These are phyloP conservation scores for Andrena minutula DNA, from an alignment of 2,888 invertebrate species.

Conservation along the genomic window DNA sequence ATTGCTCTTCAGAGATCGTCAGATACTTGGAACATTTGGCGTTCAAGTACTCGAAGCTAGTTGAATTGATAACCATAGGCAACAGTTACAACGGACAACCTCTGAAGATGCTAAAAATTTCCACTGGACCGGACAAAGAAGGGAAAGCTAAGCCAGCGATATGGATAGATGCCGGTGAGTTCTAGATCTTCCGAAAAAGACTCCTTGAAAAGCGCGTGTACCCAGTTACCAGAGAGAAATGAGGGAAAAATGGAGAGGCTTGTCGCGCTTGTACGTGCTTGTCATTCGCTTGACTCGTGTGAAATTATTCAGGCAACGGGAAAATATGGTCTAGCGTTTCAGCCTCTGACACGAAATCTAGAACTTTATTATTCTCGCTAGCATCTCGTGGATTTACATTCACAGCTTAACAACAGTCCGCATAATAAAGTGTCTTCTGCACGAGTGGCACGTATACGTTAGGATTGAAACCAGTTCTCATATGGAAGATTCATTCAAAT, in stretches of 20 bases:
- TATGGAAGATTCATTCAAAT: background rate
- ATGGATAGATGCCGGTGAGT: conserved; percentile 92
- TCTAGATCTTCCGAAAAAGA: background rate
- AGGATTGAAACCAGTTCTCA: conserved; percentile 5
- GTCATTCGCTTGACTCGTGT: background rate
- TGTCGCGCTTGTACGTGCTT: conserved; percentile 5
- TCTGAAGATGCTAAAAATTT: conserved; percentile 90
- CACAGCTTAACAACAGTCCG: background rate
- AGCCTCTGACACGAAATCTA: conserved; percentile 16
- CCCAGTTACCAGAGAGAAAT: background rate
- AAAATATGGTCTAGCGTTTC: background rate
- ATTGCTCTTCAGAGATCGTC: conserved; percentile 87
- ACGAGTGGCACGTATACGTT: background rate
- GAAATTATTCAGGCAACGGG: background rate
- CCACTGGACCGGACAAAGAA: conserved; percentile 81
- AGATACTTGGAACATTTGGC: conserved; percentile 90
- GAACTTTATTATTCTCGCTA: conserved; percentile 34
- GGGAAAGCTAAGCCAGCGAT: conserved; percentile 89
- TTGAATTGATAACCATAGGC: conserved; percentile 90
- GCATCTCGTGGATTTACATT: conserved; percentile 4
- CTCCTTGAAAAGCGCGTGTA: background rate
- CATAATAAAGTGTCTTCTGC: conserved; percentile 19
- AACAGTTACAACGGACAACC: conserved; percentile 90
- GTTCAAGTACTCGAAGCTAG: conserved; percentile 88
- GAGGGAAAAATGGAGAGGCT: background rate